Evolutionary conservation across 2,113 vertebrate genomes (phyloP), one percentile per base, ranked within the genome.

Genomic region (Cottus gobio): DNA sequence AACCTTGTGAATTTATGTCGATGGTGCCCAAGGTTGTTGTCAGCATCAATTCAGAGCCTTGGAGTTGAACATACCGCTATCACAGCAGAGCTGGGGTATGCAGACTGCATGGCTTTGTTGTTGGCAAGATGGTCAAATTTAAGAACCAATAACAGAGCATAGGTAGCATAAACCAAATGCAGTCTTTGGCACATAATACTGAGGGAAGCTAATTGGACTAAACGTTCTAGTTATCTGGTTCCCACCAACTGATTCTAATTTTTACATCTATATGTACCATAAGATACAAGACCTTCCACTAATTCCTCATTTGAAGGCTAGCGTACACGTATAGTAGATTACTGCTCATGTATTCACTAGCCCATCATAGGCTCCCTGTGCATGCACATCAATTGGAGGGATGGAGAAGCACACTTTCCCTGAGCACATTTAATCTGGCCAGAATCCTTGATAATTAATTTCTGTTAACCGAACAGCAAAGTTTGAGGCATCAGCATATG

Each of bases 361-460:
- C 6, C 31, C 71, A 63, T 61, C 20, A 44, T 54, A 52, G 39
- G 34, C n/a, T 42, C 37, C 24, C 7, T 52, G 44, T 58, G 56
- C 5, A 58, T 58, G 15, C 42, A 11, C 8, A 69, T 56, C 37
- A 37, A 11, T 67, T 54, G 39, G 28, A 44, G 4, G 52, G 50
- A 15, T 4, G 18, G 12, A 30, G 34, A 79, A 30, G 5, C 7
- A 20, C 37, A 10, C 31, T 60, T 18, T 20, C 42, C 36, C 13
- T 57, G 36, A 50, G 7, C 34, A 37, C 31, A 42, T 77, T 78
- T 61, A 48, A 74, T 81, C 56, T 72, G 46, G 44, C 71, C 56
- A n/a, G 50, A 65, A 44, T 79, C 66, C 30, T 67, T 56, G 34
- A 73, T 85, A 36, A 79, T 75, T 85, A 20, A 85, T 85, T 82